Base-by-base conservation (phyloP, 2,797 vertebrate genomes). In the Galagoides demidoff region DNA sequence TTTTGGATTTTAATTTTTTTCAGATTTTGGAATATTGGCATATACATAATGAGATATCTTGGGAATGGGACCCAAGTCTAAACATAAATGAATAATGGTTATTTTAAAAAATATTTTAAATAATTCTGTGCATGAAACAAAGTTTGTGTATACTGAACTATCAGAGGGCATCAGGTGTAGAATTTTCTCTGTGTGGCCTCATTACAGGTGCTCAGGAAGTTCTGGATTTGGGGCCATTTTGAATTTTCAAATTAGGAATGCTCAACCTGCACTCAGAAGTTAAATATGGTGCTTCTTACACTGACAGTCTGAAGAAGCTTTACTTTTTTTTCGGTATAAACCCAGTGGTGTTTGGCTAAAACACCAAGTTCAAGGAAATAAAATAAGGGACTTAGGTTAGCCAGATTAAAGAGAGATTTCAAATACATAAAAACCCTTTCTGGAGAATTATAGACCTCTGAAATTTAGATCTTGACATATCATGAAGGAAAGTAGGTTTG, bases 351-450 rank as follows among this genome's bases (percentile, higher is more conserved):
- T 39, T 45, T 12, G n/a, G 29, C 31, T 52, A 66, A 92, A 94
- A 93, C 37, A 17, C 79, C 29, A 27, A 73, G 20, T 73, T 73
- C 55, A 74, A 52, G n/a, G 31, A 43, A 79, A 71, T 77, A 70
- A 78, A 13, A 43, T 55, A 49, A 87, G 63, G 13, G 29, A 89
- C 73, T 29, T 22, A 64, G 49, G 16, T 64, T 96, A 27, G 29
- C 27, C 68, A 31, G 49, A 82, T 89, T 17, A 63, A 68, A 90
- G 78, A 76, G 63, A 25, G n/a, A 85, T 90, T 95, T 83, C 66
- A 94, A 87, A 86, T 37, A 83, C 4, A 29, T 9, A 55, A 79
- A 27, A 79, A 27, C 4, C 5, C 29, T 84, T 89, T 85, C 68
- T 37, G 31, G 87, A 78, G 55, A 96, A 89, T 88, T 71, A 57